A percentile compares a stretch with the other conserved stretches of the same genome.
phyloP scores from a whole-genome alignment of 1,140 invertebrate genomes.

The Macrostomum lignano region DNA sequence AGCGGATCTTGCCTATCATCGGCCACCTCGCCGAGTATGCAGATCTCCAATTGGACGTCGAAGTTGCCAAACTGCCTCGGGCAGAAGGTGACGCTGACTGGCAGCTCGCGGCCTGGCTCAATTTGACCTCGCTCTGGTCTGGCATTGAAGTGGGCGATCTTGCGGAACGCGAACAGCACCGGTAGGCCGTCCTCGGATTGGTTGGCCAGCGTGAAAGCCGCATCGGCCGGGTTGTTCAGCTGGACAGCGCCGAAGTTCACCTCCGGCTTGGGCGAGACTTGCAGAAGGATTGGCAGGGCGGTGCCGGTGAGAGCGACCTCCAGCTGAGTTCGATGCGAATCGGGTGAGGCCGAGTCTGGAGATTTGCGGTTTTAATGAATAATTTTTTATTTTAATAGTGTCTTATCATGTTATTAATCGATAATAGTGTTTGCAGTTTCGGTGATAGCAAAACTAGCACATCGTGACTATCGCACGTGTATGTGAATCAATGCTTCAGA shows the following conservation, averaged over 20 bases:
- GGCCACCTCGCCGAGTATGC: too few species aligned
- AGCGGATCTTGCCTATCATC: too few species aligned
- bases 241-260: conserved; percentile 22
- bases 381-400: too few species aligned
- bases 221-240: conserved; percentile 19
- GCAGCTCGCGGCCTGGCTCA: conserved; percentile 10
- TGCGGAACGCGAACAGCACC: conserved; percentile 16
- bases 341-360: too few species aligned
- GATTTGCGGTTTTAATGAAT: too few species aligned
- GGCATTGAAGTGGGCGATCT: conserved; percentile 21
- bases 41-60: too few species aligned
- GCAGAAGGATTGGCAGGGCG: conserved; percentile 20
- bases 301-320: conserved; percentile 25
- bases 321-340: too few species aligned
- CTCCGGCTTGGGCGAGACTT: conserved; percentile 14
- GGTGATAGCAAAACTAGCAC: too few species aligned
- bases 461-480: too few species aligned
- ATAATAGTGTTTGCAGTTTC: too few species aligned
- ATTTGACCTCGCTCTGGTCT: conserved; percentile 19
- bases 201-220: conserved; percentile 17
- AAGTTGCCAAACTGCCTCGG: conserved; percentile 10
- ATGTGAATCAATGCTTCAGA: too few species aligned
- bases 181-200: conserved; percentile 16
- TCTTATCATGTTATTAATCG: too few species aligned
- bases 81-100: conserved; percentile 17